Evolutionary conservation across 2,888 invertebrate genomes (phyloP).

Genomic region (Chaitophorus viminalis): DNA sequence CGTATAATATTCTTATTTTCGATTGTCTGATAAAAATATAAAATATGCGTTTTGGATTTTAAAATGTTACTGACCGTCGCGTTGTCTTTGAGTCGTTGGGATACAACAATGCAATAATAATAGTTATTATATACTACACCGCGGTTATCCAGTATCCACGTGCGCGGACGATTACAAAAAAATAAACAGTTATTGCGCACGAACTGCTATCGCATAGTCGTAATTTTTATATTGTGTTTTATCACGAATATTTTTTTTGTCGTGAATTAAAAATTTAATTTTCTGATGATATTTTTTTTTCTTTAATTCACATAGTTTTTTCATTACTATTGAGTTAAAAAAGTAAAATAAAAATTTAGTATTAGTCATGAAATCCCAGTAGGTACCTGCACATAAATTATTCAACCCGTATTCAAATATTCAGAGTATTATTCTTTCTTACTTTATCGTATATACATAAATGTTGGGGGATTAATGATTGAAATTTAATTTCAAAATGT

Average conservation of each 20-base stretch:
- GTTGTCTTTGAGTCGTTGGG: neutral
- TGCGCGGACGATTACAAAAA: neutral
- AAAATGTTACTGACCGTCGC: neutral
- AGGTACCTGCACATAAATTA: neutral
- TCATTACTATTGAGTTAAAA: neutral
- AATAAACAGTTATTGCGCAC: neutral
- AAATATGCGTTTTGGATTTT: neutral
- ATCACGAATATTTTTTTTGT: neutral
- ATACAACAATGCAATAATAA: neutral
- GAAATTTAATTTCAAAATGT: neutral
- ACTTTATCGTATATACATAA: neutral
- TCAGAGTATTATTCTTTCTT: neutral
- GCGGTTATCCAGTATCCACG: neutral
- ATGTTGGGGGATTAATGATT: neutral
- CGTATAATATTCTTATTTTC: too few species aligned
- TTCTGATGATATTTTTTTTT: neutral
- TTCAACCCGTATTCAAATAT: neutral
- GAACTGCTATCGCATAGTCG: neutral
- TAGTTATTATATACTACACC: neutral
- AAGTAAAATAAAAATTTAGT: neutral
- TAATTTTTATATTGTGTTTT: neutral
- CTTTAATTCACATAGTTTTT: neutral
- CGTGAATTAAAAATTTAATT: neutral
- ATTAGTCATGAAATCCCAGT: too few species aligned
- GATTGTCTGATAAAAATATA: neutral